Conservation (phyloP, 2,113 vertebrate species). For the Anoura caudifer region DNA sequence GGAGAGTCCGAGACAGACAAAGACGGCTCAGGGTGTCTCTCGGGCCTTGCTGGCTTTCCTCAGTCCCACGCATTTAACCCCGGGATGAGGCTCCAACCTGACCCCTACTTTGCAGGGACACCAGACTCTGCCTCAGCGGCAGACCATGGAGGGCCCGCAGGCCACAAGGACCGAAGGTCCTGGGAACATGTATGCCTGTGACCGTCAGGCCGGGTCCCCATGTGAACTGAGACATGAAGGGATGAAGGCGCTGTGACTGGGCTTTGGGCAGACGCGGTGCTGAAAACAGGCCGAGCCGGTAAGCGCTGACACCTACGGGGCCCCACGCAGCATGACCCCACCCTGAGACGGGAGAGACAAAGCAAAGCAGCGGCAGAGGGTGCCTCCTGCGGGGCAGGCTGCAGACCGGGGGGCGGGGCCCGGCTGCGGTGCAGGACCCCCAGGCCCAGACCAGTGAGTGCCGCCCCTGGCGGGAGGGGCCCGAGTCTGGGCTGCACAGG, state of each 20-base stretch:
- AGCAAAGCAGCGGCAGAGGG: background rate
- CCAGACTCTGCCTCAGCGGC: background rate
- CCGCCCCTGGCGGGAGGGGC: background rate
- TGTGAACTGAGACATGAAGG: background rate
- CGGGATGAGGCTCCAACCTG: background rate
- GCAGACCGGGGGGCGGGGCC: too few relatives aligned
- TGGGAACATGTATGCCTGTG: too few relatives aligned
- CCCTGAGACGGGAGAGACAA: background rate
- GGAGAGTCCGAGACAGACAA: background rate
- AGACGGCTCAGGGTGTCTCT: background rate
- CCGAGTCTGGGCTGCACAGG: background rate
- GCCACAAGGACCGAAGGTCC: background rate
- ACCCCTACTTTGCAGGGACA: background rate
- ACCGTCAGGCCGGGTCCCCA: background rate
- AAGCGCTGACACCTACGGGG: background rate
- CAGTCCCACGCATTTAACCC: background rate
- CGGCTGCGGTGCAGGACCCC: background rate
- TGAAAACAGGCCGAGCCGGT: background rate
- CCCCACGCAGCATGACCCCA: background rate
- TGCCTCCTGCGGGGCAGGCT: too few relatives aligned
- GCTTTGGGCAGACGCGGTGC: background rate
- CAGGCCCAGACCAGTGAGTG: background rate
- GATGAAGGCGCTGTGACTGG: background rate
- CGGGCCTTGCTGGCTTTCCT: background rate
- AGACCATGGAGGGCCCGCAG: background rate